A percentile compares a stretch with the other conserved stretches of the same genome.
Evolutionary conservation across 1,140 invertebrate genomes (phyloP).

Genomic region (Bradysia coprophila): DNA sequence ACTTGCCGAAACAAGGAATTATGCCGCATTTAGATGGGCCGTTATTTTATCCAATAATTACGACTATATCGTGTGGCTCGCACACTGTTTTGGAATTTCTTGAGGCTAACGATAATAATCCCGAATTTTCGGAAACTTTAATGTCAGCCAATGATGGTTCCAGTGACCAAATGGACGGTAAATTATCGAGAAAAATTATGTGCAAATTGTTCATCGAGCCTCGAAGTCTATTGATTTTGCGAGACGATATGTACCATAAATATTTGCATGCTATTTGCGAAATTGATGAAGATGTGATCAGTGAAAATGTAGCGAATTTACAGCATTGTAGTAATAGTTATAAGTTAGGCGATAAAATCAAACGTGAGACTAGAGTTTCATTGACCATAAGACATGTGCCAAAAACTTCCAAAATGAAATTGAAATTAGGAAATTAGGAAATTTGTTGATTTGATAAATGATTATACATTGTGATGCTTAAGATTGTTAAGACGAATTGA

Average conservation of each 20-base stretch:
- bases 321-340: constrained; percentile 33
- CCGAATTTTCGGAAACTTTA: too few relatives aligned
- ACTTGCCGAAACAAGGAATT: constrained; percentile 81
- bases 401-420: constrained; percentile 64
- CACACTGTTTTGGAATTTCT: constrained; percentile 79
- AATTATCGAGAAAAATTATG: too few relatives aligned
- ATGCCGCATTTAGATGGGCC: constrained; percentile 92
- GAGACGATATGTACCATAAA: constrained; percentile 63
- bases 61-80: constrained; percentile 82
- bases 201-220: constrained; percentile 64
- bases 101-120: constrained; percentile 26
- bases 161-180: neutral
- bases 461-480: too few relatives aligned
- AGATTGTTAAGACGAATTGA: too few relatives aligned
- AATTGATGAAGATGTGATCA: constrained; percentile 44
- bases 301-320: constrained; percentile 47
- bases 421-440: constrained; percentile 30
- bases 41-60: constrained; percentile 80
- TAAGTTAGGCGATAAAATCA: constrained; percentile 31
- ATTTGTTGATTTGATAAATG: too few relatives aligned
- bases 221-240: constrained; percentile 71
- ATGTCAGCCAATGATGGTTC: constrained; percentile 5
- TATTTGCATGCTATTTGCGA: constrained; percentile 86
- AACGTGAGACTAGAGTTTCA: constrained; percentile 60
- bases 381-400: constrained; percentile 88